Evolutionary conservation across 2,888 invertebrate species (phyloP), one percentile per base, ranked within the genome.

Genomic region (Malacosoma neustria): DNA sequence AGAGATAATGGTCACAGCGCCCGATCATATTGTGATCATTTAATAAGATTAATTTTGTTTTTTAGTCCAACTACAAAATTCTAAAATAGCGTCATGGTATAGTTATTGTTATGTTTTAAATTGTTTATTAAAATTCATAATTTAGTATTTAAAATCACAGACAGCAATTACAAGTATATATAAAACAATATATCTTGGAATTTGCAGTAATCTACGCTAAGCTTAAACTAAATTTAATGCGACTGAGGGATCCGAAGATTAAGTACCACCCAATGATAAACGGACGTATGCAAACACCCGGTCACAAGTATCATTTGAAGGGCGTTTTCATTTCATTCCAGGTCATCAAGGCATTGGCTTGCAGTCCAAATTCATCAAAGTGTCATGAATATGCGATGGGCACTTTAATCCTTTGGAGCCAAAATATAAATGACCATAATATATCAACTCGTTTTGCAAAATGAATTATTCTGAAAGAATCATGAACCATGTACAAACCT

Each of bases 1-100:
- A 51, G 48, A 59, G 51, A 51, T 46, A 46, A 48, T 51, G 43
- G 41, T 42, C 39, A 44, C 39, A 29, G 38, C 40, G 14, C 32
- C 36, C 32, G 14, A 37, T 30, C 33, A 13, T 14, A 39, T 14
- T 32, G 29, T 31, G 30, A 33, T 22, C 22, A 22, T 9, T 22
- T 22, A 22, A 2, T 22, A 22, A 22, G 5, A 22, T 22, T 22
- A 7, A 22, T 22, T 22, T 22, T 7, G 22, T 3, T 22, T 22
- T n/a, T n/a, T n/a, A n/a, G n/a, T n/a, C n/a, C n/a, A n/a, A n/a
- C n/a, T n/a, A n/a, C n/a, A n/a, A n/a, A n/a, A n/a, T n/a, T n/a
- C n/a, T n/a, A n/a, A n/a, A n/a, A n/a, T n/a, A n/a, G n/a, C n/a
- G n/a, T n/a, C n/a, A n/a, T n/a, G n/a, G n/a, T n/a, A n/a, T n/a